Base-by-base conservation (phyloP, 2,888 invertebrate genomes). In the Mesodorylaimus sp. region DNA sequence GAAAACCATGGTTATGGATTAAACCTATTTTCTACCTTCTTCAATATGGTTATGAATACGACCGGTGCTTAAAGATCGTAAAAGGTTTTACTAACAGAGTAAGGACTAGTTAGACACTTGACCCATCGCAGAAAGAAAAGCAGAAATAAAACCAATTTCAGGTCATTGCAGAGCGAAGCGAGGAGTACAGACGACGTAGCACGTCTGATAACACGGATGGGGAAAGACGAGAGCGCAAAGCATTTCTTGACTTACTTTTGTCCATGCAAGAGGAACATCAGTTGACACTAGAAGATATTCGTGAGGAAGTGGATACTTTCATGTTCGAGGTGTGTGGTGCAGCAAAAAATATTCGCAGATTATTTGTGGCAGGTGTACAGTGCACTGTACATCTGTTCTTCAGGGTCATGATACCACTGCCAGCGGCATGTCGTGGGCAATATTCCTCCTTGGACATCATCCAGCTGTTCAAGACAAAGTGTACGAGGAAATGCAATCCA, bases 21-120 rank as follows among this genome's bases (percentile, higher is more conserved):
- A 69, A 76, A 29, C 64, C 70, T 1, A 59, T 79, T 37, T 82
- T 77, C 63, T 73, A 74, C 54, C 65, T 77, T 3, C 69, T 78
- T 0, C 66, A 65, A 5, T 69, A 75, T 48, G 61, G 59, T 3
- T 42, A n/a, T n/a, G 56, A 57, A 32, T 63, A 54, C 47, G 58
- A 61, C 38, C 26, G 26, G 1, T 52, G 53, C 42, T 46, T 62
- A 26, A 53, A 57, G 39, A 50, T 58, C n/a, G 55, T 62, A 2
- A 57, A 56, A 2, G 60, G 57, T 41, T 62, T 62, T 37, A 62
- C 61, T 3, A 55, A 49, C 45, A 52, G 50, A 37, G 60, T 60
- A 24, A 39, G 32, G 10, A 16, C 7, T 32, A 32, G 7, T 32
- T 7, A 32, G 13, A 32, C n/a, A n/a, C n/a, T n/a, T n/a, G n/a